Evolutionary conservation across 2,797 vertebrate genomes (phyloP).

Genomic region (Craterocephalus amniculus): DNA sequence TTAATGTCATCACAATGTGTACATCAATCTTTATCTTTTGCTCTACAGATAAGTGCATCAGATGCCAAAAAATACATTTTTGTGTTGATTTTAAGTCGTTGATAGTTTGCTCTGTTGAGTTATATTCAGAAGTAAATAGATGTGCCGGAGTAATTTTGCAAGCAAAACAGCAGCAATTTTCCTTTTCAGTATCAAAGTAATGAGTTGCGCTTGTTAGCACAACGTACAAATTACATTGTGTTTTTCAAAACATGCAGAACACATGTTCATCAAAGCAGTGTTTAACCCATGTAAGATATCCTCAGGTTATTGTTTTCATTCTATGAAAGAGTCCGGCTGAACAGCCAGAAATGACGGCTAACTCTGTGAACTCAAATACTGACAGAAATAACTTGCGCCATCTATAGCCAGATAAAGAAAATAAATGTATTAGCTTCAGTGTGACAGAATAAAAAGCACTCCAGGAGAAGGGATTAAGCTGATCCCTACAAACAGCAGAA

Average conservation of each 20-base stretch:
- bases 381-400: conserved; percentile 13
- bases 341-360: neutral
- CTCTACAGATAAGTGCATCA: neutral
- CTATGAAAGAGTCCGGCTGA: conserved; percentile 2
- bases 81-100: neutral
- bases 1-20: neutral
- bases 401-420: conserved; percentile 43
- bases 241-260: conserved; percentile 8
- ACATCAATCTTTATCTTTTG: neutral
- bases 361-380: conserved; percentile 3
- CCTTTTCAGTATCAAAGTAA: neutral
- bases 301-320: conserved; percentile 1
- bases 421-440: conserved; percentile 37
- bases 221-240: neutral
- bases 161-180: neutral
- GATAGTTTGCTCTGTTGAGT: neutral
- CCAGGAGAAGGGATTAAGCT: conserved; percentile 54
- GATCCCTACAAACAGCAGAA: conserved; percentile 58
- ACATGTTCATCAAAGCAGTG: neutral
- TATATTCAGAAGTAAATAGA: no score
- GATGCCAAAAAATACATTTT: neutral
- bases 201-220: conserved; percentile 4
- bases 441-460: conserved; percentile 52
- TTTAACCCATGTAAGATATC: neutral
- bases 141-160: neutral